These are phyloP conservation scores for Nothocercus nigrocapillus DNA, from an alignment of 2,113 vertebrate species.

Conservation along the genomic window DNA sequence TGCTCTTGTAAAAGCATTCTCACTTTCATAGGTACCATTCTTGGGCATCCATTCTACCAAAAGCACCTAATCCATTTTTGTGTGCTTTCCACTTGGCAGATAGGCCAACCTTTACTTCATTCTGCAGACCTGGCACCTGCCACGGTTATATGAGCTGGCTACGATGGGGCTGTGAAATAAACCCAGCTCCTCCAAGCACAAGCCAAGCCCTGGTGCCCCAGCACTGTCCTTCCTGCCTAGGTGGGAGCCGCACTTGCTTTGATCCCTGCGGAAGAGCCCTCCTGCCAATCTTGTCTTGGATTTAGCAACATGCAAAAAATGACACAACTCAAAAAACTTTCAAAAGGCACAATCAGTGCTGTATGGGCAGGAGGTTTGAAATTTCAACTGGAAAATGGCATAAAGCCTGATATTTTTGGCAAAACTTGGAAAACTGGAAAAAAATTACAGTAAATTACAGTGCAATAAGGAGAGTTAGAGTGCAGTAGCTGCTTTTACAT, in stretches of 20 bases:
- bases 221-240: background rate
- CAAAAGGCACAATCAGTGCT: background rate
- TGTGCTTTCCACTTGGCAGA: background rate
- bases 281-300: background rate
- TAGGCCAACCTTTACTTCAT: background rate
- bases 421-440: background rate
- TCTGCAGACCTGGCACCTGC: background rate
- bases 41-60: accelerated
- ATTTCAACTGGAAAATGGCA: background rate
- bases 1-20: background rate
- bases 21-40: accelerated
- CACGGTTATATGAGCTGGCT: background rate
- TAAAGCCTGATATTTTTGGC: background rate
- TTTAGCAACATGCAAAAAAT: background rate
- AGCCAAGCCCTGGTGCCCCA: background rate
- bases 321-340: background rate
- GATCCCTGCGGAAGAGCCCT: background rate
- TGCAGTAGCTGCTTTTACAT: background rate
- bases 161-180: background rate
- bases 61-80: background rate
- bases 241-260: background rate
- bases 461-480: background rate
- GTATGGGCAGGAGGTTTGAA: background rate
- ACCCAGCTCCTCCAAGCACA: accelerated
- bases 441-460: background rate